phyloP scores from a whole-genome alignment of 2,888 invertebrate species.

The Drosophila kanekoi region DNA sequence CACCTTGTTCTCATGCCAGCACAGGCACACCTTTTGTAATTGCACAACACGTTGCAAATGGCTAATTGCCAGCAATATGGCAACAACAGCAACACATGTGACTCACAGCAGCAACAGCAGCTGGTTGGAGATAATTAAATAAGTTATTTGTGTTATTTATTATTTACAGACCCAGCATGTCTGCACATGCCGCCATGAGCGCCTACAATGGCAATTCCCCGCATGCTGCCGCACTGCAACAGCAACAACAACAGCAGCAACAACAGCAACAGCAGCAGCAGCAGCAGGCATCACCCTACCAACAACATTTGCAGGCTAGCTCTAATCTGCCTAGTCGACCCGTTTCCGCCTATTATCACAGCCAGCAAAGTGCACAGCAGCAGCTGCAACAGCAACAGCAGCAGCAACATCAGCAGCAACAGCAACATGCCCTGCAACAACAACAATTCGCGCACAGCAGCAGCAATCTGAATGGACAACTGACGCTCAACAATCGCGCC shows the following conservation, averaged over 20 bases:
- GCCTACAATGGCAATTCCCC: constrained; percentile 82
- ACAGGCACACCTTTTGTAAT: constrained; percentile 10
- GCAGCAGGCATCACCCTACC: constrained; percentile 64
- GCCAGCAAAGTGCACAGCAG: constrained; percentile 72
- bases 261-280: too few species aligned
- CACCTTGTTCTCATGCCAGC: too few species aligned
- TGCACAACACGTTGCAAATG: constrained; percentile 5
- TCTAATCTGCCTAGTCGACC: constrained; percentile 83
- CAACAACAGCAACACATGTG: constrained; percentile 24
- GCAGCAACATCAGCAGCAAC: constrained; percentile 75
- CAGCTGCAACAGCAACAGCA: constrained; percentile 75
- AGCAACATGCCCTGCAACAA: constrained; percentile 76
- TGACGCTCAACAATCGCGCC: constrained; percentile 78
- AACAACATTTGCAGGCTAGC: constrained; percentile 64
- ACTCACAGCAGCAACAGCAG: constrained; percentile 28
- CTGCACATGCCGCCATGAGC: constrained; percentile 82
- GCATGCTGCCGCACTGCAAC: constrained; percentile 80
- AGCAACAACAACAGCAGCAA: constrained; percentile 72
- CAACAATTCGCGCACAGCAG: constrained; percentile 82
- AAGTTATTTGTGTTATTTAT: constrained; percentile 9
- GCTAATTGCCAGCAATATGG: constrained; percentile 20
- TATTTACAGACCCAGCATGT: constrained; percentile 76
- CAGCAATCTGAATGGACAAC: constrained; percentile 81
- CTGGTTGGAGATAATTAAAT: background rate
- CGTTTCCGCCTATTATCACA: constrained; percentile 85